A percentile compares a stretch with the other conserved stretches of the same genome.
These are phyloP conservation scores for Noturus placidus DNA, from an alignment of 2,113 vertebrate genomes.

Conservation along the genomic window DNA sequence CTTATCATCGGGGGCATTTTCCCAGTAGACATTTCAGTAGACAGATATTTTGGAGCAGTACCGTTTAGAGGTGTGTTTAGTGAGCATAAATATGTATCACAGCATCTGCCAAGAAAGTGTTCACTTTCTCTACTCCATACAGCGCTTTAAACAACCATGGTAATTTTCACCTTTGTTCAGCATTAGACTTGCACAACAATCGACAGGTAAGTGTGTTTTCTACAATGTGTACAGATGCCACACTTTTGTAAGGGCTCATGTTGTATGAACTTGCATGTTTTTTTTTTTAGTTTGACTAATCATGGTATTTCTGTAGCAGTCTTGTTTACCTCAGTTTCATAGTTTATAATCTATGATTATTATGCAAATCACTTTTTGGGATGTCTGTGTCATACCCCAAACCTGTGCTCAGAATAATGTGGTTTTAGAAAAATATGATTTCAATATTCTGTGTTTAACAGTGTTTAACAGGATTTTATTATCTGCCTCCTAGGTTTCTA, in stretches of 20 bases:
- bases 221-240: background rate
- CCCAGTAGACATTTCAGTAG: background rate
- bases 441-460: background rate
- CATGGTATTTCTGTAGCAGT: background rate
- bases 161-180: background rate
- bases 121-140: background rate
- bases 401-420: background rate
- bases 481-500: too few relatives aligned
- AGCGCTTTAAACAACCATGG: background rate
- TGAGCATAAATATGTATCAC: background rate
- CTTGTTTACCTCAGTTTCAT: background rate
- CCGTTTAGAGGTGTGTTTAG: background rate
- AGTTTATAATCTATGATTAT: background rate
- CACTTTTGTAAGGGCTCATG: background rate
- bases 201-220: slow-evolving; percentile 20
- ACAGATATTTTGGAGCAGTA: background rate
- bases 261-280: background rate
- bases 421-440: background rate
- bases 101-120: background rate
- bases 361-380: background rate
- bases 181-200: background rate
- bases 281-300: background rate
- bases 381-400: background rate
- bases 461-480: background rate
- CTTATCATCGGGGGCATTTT: too few relatives aligned